phyloP scores from a whole-genome alignment of 2,888 invertebrate species.

The Incurvaria masculella region DNA sequence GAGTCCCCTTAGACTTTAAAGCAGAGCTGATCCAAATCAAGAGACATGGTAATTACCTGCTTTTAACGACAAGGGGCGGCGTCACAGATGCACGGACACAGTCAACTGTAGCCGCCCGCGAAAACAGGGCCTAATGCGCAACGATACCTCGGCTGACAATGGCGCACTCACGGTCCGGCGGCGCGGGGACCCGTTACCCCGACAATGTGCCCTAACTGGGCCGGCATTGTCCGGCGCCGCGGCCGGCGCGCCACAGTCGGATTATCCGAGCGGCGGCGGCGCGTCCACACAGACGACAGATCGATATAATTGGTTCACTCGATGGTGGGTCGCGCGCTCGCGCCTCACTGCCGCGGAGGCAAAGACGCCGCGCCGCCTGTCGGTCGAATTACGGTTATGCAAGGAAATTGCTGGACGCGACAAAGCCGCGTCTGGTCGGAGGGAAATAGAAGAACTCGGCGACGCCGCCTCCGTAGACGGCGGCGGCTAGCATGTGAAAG shows the following conservation, averaged over 20 bases:
- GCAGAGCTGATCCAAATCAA: no score
- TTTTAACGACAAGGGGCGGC: no score
- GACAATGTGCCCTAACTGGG: not conserved
- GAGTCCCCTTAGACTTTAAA: no score
- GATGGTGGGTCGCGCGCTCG: constrained; percentile 44
- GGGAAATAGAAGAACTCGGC: no score
- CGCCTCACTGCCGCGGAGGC: constrained; percentile 45
- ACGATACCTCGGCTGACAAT: constrained; percentile 43
- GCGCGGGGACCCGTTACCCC: constrained; percentile 22
- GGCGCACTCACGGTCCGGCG: constrained; percentile 20
- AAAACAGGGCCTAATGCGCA: constrained; percentile 39
- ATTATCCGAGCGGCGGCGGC: not conserved
- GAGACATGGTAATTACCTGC: no score
- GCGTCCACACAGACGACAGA: constrained; percentile 44
- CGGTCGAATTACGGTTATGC: constrained; percentile 34
- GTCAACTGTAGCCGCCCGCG: no score
- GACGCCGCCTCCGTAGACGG: no score
- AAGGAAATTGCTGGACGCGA: no score
- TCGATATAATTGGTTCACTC: constrained; percentile 20
- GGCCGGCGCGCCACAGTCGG: not conserved
- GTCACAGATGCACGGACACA: no score
- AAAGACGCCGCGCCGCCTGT: constrained; percentile 30
- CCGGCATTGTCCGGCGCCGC: not conserved
- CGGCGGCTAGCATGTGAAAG: no score
- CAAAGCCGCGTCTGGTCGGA: no score